Evolutionary conservation across 2,888 invertebrate genomes (phyloP), one percentile per base, ranked within the genome.

Genomic region (Hypolimnas misippus): DNA sequence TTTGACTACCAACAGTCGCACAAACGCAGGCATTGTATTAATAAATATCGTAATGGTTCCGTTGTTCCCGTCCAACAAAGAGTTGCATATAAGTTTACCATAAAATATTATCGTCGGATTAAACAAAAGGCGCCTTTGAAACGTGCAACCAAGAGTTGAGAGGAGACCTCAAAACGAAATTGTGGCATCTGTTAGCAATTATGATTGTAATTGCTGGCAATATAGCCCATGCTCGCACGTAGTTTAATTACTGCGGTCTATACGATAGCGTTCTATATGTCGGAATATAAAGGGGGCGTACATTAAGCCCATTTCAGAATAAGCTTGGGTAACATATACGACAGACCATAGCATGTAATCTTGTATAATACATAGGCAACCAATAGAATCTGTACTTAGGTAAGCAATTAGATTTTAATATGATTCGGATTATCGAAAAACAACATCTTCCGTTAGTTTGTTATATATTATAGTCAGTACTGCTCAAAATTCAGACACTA

Each of bases 171-270:
- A 44, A 59, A 66, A 66, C 60, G 54, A 66, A 68, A 63, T 65
- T 68, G 67, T 66, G 59, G 66, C 73, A 73, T 73, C 70, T 73
- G 73, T 61, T 70, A 54, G 66, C 67, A 68, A 70, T 73, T 73
- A 73, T 68, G 66, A 65, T 62, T 57, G 64, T 70, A 73, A 69
- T 71, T 66, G 67, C 69, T 65, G 55, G 68, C 66, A 57, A 63
- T 66, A 65, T 59, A 57, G 63, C 66, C 66, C 54, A 62, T 35
- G 60, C 55, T 63, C 25, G 57, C 63, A 52, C 66, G 52, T 67
- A 59, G 62, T 67, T 65, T 65, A 65, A 67, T 65, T 65, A 56
- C 55, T 60, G 57, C 50, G 57, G 59, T 53, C 56, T 53, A 35
- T 61, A 62, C 49, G 63, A 50, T 54, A 31, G 25, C 44, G 52